Conservation (phyloP, 2,113 vertebrate genomes). For the Mastomys coucha region DNA sequence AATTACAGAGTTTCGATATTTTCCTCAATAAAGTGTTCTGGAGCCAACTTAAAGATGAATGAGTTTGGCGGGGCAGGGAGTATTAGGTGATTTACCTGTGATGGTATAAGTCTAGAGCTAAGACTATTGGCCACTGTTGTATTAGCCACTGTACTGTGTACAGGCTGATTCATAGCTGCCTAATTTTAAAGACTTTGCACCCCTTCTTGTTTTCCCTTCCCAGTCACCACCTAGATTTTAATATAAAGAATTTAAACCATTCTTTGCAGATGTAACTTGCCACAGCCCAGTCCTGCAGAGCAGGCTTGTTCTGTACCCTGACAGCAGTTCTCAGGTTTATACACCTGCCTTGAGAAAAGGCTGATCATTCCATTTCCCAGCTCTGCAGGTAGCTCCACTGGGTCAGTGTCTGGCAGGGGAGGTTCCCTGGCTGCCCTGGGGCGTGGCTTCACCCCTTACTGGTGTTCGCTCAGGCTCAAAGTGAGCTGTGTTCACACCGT, state of each 20-base stretch:
- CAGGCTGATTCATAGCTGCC: not conserved
- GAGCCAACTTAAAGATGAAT: not conserved
- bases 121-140: not conserved
- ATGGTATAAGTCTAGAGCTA: not conserved
- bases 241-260: slow-evolving; percentile 19
- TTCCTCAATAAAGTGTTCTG: not conserved
- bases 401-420: not conserved
- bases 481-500: not conserved
- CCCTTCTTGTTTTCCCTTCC: not conserved
- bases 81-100: not conserved
- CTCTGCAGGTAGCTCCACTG: not conserved
- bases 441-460: not conserved
- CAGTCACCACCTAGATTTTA: slow-evolving; percentile 10
- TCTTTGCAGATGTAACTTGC: not conserved
- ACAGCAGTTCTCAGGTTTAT: not conserved
- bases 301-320: slow-evolving; percentile 4
- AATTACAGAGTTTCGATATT: not conserved
- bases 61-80: not conserved
- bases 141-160: not conserved
- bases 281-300: not conserved
- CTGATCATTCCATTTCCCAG: not conserved
- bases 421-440: not conserved
- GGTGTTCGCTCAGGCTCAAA: not conserved
- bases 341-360: slow-evolving; percentile 16
- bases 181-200: slow-evolving; percentile 17